Base-by-base conservation (phyloP, 2,797 vertebrate genomes). In the Knipowitschia caucasica region DNA sequence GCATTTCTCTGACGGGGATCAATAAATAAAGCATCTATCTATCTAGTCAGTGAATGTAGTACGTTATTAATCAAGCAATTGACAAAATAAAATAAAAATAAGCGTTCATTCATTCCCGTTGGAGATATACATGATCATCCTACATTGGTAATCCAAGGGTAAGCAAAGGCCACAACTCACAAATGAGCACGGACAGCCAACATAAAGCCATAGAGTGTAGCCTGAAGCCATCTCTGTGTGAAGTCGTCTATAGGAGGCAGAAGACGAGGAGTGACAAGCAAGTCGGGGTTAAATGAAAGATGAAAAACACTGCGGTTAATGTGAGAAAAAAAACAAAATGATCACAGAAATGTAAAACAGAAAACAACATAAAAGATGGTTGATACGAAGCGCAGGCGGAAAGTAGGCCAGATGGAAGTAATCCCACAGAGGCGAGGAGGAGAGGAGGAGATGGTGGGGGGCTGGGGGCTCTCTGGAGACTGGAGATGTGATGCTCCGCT, bases 341-440 rank as follows among this genome's bases (percentile, higher is more conserved):
- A 68, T 64, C 62, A 30, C 53, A 56, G 46, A 56, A 72, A 27
- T 72, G 64, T 73, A 58, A 45, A 31, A 74, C 60, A 5, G 26
- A 27, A 46, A 57, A 60, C 72, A 74, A 76, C 31, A 80, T 81
- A 76, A 76, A n/a, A 79, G 71, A 81, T 78, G 49, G 61, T 83
- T 81, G 66, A 74, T 78, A 54, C 33, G 69, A 45, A 76, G 83
- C 31, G 71, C 82, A 64, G 77, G 75, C 35, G 55, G 74, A 87
- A 88, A 89, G 74, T 88, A 89, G 87, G 88, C 86, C 87, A 89
- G 66, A 86, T 86, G 85, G 81, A 89, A 89, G 77, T 87, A 89
- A 89, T 87, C 83, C 80, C 55, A 67, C 53, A 72, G 76, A 78
- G 70, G 80, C 71, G 50, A 62, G 69, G 58, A 65, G 71, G 56